Percentiles rank a stretch among this genome's conserved stretches.
These are phyloP conservation scores for Diadema setosum DNA, from an alignment of 35 echinoderm and acorn worm species.

Conservation along the genomic window DNA sequence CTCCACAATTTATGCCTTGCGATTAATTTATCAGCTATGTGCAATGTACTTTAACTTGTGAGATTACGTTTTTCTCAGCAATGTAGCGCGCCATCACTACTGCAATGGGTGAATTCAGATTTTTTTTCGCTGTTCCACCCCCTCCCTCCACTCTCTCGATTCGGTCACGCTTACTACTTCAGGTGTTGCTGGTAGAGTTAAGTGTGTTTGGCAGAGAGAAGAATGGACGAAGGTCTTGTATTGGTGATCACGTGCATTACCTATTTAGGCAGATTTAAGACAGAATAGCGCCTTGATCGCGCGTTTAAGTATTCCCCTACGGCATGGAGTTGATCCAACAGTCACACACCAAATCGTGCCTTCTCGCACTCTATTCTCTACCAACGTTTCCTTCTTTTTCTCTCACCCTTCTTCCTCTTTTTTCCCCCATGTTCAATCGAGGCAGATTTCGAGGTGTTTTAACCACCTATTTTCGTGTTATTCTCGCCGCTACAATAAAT, in stretches of 20 bases:
- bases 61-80: no score
- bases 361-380: neutral
- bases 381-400: neutral
- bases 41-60: no score
- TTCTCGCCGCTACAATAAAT: conserved; percentile 25
- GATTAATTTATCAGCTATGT: no score
- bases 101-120: no score
- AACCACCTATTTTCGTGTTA: conserved; percentile 35
- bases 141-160: no score
- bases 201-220: neutral
- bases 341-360: neutral
- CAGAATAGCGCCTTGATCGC: neutral
- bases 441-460: conserved; percentile 27
- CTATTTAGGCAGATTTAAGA: neutral
- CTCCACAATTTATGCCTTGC: no score
- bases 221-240: neutral
- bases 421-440: neutral
- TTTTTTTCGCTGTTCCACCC: no score
- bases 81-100: no score
- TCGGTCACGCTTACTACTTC: no score
- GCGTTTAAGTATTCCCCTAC: neutral
- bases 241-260: neutral
- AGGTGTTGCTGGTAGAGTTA: no score
- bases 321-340: neutral
- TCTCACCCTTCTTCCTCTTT: neutral